phyloP scores from a whole-genome alignment of 1,140 invertebrate species.

The Chymomyza costata region DNA sequence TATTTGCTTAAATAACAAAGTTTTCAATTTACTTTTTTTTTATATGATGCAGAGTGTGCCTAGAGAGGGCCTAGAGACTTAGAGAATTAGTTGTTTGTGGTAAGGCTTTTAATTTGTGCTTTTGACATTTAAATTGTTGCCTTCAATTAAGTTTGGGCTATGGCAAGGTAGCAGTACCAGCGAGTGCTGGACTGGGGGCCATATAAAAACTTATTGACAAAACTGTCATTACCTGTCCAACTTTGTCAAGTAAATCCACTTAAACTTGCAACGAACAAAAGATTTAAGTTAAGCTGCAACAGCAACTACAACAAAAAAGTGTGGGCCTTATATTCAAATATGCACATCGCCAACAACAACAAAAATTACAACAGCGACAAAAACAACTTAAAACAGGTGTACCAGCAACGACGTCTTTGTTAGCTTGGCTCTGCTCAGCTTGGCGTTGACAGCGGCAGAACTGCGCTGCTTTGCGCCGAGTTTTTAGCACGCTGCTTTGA shows the following conservation, averaged over 20 bases:
- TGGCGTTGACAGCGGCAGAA: neutral
- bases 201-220: conserved; percentile 73
- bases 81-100: neutral
- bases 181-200: no score
- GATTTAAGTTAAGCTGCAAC: conserved; percentile 68
- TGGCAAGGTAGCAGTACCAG: no score
- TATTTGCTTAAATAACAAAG: neutral
- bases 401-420: conserved; percentile 68
- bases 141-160: no score
- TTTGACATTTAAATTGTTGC: no score
- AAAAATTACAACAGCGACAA: conserved; percentile 47
- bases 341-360: conserved; percentile 41
- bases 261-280: conserved; percentile 36
- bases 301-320: conserved; percentile 47
- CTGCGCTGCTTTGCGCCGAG: conserved; percentile 29
- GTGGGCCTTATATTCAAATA: conserved; percentile 72
- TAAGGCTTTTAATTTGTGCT: no score
- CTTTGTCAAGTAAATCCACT: conserved; percentile 33
- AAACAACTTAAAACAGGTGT: conserved; percentile 69
- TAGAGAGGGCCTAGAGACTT: neutral
- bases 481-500: conserved; percentile 61
- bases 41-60: neutral
- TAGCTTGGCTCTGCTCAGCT: conserved; percentile 16
- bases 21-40: conserved; percentile 1
- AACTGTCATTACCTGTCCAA: conserved; percentile 69